Evolutionary conservation across 2,113 vertebrate species (phyloP).

Genomic region (Nestor notabilis): DNA sequence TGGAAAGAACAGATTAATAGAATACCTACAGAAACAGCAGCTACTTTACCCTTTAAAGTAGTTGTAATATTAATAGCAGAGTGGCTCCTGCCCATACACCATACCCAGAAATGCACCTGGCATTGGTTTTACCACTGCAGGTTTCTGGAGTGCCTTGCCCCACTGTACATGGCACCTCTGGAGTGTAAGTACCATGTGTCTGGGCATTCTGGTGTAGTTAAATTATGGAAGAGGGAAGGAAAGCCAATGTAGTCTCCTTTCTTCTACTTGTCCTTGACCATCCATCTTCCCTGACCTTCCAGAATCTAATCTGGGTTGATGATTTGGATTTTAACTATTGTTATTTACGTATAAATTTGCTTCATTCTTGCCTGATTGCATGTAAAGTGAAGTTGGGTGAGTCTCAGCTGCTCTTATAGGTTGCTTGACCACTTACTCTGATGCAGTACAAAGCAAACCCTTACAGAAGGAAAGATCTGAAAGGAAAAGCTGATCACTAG

Average conservation of each 20-base stretch:
- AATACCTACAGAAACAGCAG: not conserved
- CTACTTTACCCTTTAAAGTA: not conserved
- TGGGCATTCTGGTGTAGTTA: not conserved
- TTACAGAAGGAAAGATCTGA: not conserved
- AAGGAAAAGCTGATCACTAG: not conserved
- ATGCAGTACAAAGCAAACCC: not conserved
- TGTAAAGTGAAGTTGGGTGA: not conserved
- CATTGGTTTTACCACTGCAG: not conserved
- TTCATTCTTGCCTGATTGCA: not conserved
- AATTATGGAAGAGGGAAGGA: not conserved
- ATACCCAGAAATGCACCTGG: not conserved
- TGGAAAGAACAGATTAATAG: not conserved
- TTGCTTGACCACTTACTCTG: not conserved
- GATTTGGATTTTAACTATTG: not conserved
- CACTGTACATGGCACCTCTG: not conserved
- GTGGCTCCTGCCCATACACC: not conserved
- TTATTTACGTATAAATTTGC: not conserved
- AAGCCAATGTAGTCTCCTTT: not conserved
- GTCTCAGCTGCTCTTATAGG: not conserved
- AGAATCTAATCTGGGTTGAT: not conserved
- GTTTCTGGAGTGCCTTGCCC: not conserved
- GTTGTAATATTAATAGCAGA: not conserved
- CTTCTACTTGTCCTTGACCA: not conserved
- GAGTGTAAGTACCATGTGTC: rapidly evolving
- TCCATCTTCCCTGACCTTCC: not conserved